Base-by-base conservation (phyloP, 2,113 vertebrate species). In the Brachypteracias leptosomus region DNA sequence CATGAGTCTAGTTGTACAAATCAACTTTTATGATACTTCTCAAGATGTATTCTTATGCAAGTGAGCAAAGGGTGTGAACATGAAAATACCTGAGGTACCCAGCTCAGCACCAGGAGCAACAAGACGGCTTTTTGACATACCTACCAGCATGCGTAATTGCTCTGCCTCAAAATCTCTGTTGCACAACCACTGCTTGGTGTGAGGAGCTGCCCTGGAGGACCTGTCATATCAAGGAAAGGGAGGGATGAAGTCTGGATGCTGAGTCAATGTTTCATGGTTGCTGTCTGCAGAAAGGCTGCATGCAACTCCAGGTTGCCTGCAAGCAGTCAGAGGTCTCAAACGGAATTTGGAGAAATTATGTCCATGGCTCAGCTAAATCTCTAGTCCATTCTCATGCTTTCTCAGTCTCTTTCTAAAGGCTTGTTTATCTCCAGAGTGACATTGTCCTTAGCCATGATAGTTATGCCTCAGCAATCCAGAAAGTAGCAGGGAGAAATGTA, bases 161-260 rank as follows among this genome's bases (percentile, higher is more conserved):
- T 46, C 24, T 58, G 58, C 44, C 58, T 80, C 55, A 38, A 65
- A 55, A 75, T 55, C 13, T 11, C 8, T 2, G 1, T 35, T 3
- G 7, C 76, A 24, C 7, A 29, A n/a, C 0, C 2, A 9, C 67
- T 65, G 19, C 0, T 6, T 36, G 35, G 58, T 0, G 0, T 11
- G 7, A 72, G 24, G 31, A 63, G 15, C 20, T 92, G 28, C 38
- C 40, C 6, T 24, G 35, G 44, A 15, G 14, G 16, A 17, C 29
- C 28, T 8, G 0, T 49, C 59, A 28, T 4, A 18, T 13, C 35
- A 20, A 15, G 31, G 20, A 61, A 68, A 68, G 62, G 29, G 19
- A 6, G 16, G 18, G 24, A 20, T 49, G 49, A 40, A n/a, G 6
- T 61, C 28, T 65, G 52, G 29, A 33, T n/a, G n/a, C 42, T 16